Conservation (phyloP, 2,888 invertebrate genomes). For the Troglohyphantes excavatus region DNA sequence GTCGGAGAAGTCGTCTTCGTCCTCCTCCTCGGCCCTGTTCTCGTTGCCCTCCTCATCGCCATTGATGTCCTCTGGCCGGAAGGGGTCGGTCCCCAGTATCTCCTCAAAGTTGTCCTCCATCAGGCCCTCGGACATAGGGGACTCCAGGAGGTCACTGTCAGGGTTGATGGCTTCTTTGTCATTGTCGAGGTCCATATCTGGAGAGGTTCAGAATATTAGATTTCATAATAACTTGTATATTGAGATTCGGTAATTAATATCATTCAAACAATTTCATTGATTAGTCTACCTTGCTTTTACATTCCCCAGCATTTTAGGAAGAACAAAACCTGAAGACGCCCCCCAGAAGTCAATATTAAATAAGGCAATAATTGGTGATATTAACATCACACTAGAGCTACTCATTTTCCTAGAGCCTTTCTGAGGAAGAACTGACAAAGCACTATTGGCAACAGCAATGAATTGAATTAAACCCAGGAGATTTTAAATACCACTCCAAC, state of each 20-base stretch:
- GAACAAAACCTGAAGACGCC: no score
- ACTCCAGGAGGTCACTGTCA: conserved; percentile 83
- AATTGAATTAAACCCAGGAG: no score
- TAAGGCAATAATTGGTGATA: no score
- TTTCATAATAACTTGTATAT: no score
- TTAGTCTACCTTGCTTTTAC: neutral
- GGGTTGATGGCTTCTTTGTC: conserved; percentile 71
- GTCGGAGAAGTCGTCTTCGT: conserved; percentile 87
- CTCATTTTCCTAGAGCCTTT: no score
- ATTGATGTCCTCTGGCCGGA: conserved; percentile 42
- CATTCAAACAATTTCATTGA: no score
- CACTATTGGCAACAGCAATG: no score
- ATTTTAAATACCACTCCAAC: no score
- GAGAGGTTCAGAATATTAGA: neutral
- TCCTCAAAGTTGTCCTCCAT: conserved; percentile 96
- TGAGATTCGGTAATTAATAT: no score
- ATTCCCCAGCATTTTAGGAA: neutral
- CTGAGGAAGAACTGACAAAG: no score
- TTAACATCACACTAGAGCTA: no score
- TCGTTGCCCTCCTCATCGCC: conserved; percentile 58
- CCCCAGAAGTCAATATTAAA: no score
- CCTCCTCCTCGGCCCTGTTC: conserved; percentile 77
- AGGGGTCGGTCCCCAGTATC: conserved; percentile 86
- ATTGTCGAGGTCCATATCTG: conserved; percentile 79
- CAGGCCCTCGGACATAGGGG: conserved; percentile 91